phyloP scores from a whole-genome alignment of 2,888 invertebrate species.

The Aphrophora alni region DNA sequence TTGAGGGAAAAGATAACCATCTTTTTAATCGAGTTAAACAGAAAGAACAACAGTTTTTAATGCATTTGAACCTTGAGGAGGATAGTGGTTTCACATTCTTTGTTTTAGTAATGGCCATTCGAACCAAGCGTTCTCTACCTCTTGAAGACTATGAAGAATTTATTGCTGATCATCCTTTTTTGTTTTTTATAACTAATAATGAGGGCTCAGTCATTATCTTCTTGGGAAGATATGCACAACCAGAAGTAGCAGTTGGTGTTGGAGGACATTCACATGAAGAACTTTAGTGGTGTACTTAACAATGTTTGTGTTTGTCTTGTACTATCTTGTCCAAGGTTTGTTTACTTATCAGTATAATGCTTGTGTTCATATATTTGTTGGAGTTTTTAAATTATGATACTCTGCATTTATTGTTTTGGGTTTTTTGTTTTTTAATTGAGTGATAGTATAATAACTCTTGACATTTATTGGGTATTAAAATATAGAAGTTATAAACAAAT shows the following conservation, averaged over 20 bases:
- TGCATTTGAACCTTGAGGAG: background rate
- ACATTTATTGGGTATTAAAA: too few species aligned
- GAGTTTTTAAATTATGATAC: too few species aligned
- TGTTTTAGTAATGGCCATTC: slow-evolving; percentile 33
- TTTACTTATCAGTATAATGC: background rate
- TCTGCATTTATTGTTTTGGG: too few species aligned
- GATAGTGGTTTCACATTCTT: background rate
- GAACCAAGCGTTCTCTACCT: slow-evolving; percentile 34
- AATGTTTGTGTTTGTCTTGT: background rate
- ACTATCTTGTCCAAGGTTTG: background rate
- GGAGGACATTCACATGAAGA: background rate
- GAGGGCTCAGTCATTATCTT: background rate
- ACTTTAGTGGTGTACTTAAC: background rate
- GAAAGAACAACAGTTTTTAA: too few species aligned
- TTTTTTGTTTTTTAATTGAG: too few species aligned
- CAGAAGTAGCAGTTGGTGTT: background rate
- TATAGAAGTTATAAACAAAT: too few species aligned
- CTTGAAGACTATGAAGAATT: slow-evolving; percentile 52
- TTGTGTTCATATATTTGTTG: background rate
- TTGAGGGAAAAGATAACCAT: too few species aligned
- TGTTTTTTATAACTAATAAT: slow-evolving; percentile 51
- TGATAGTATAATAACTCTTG: too few species aligned
- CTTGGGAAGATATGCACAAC: background rate
- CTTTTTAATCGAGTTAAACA: too few species aligned
- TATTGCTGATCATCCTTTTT: slow-evolving; percentile 57